Base-by-base conservation (phyloP, 1,140 invertebrate genomes). In the Drosophila lacertosa region DNA sequence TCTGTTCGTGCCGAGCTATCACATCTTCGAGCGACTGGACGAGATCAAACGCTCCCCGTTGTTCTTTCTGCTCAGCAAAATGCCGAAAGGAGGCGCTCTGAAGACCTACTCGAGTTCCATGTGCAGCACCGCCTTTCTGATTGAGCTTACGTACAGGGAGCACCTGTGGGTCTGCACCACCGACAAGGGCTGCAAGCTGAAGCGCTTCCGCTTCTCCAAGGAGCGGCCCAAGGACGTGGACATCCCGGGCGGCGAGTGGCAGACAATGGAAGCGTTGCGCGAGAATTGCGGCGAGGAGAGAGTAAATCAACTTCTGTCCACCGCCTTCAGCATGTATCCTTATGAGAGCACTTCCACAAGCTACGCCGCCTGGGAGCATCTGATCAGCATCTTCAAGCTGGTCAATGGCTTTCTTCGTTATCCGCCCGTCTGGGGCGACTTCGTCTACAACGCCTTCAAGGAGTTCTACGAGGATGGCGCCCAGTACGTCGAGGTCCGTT, bases 391-490 rank as follows among this genome's bases (percentile, higher is more conserved):
- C 32, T 96, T 97, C 65, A 44, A 9, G 0, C 93, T 93, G n/a
- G 91, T 95, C 1, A 89, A 79, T 0, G 93, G 94, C 0, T 90
- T 97, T 47, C 62, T 97, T 1, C 92, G 93, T 3, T 96, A 96
- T 72, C 93, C 93, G 51, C 94, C 95, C 0, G 93, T 96, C 0
- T 96, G 95, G 91, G 93, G 94, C 42, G 93, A 95, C 24, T 95
- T 95, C 81, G 94, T 94, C 68, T 95, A 95, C 57, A 93, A 94
- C 59, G 93, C 93, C 0, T 92, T 97, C 1, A 86, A 93, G 66
- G 94, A 96, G 74, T 93, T 95, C 24, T 93, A 94, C 58, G 92
- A 94, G 0, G 96, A 97, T 81, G 96, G 96, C 70, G 93, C 97
- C 0, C 93, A 96, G 90, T 97, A 97, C 73, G 67, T 97, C 0